Percentiles rank a stretch among this genome's conserved stretches.
These are phyloP conservation scores for Sialia sialis DNA, from an alignment of 2,113 vertebrate genomes.

Conservation along the genomic window DNA sequence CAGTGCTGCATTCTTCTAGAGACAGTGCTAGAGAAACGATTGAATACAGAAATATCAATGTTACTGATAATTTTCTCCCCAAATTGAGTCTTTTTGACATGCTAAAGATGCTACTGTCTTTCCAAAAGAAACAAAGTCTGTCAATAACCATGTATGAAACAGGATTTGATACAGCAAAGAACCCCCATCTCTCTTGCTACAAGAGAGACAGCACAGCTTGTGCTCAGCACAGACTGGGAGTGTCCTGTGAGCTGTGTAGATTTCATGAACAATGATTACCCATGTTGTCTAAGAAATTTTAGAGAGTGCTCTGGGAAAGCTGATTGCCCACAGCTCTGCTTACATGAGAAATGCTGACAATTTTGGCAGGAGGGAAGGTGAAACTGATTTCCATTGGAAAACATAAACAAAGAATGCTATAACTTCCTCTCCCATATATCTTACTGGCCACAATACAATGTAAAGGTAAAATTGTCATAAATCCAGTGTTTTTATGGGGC, in stretches of 20 bases:
- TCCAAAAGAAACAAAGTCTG: not conserved
- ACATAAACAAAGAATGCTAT: not conserved
- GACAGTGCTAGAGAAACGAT: not conserved
- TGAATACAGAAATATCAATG: not conserved
- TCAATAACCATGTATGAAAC: not conserved
- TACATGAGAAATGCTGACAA: not conserved
- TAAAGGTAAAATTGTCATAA: not conserved
- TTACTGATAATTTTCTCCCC: not conserved
- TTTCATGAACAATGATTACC: not conserved
- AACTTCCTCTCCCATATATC: not conserved
- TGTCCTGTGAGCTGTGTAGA: not conserved
- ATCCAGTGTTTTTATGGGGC: not conserved
- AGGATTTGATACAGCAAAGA: not conserved
- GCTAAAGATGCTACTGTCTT: not conserved
- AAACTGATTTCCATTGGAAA: not conserved
- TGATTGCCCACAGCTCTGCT: not conserved
- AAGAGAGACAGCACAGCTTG: not conserved
- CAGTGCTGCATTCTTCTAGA: not conserved
- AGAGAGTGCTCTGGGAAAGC: not conserved
- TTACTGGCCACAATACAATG: not conserved
- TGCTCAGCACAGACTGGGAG: not conserved
- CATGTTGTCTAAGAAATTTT: not conserved
- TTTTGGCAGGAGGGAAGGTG: not conserved
- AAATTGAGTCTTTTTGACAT: not conserved
- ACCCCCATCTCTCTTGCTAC: not conserved